phyloP scores from a whole-genome alignment of 2,797 vertebrate genomes.

The Cichlasoma orientale region DNA sequence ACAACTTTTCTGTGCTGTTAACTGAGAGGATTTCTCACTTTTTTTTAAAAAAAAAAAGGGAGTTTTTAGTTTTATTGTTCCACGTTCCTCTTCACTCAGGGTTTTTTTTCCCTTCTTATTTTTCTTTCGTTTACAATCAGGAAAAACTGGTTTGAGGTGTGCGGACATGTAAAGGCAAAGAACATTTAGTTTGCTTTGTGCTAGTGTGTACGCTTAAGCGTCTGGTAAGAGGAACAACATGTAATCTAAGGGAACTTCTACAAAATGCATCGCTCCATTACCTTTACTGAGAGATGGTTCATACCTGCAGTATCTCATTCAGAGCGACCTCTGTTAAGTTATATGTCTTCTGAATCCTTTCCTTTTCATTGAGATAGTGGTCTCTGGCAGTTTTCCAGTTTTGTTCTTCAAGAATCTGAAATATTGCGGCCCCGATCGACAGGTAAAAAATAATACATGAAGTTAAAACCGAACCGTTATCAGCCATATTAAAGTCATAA shows the following conservation, averaged over 20 bases:
- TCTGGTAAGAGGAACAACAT: not conserved
- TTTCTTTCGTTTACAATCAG: not conserved
- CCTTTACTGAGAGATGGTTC: not conserved
- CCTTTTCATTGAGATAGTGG: conserved; percentile 80
- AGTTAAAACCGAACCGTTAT: conserved; percentile 92
- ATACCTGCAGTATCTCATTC: conserved; percentile 89
- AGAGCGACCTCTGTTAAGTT: conserved; percentile 82
- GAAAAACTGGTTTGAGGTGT: conserved; percentile 33
- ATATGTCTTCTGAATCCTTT: conserved; percentile 80
- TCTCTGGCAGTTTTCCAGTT: conserved; percentile 84
- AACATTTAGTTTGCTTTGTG: not conserved
- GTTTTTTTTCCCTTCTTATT: not conserved
- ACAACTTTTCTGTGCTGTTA: not conserved
- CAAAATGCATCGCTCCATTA: not conserved
- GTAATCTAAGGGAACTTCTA: not conserved
- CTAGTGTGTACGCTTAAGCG: not conserved
- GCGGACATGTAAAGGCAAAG: not conserved
- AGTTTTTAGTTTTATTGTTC: too few species aligned
- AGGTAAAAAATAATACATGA: conserved; percentile 96
- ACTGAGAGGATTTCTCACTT: not conserved
- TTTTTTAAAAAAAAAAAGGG: not conserved
- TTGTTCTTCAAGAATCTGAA: conserved; percentile 93
- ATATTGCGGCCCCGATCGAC: conserved; percentile 93
- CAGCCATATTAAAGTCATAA: conserved; percentile 76
- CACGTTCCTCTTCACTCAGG: too few species aligned